Base-by-base conservation (phyloP, 2,888 invertebrate species). In the Lasiommata megera region DNA sequence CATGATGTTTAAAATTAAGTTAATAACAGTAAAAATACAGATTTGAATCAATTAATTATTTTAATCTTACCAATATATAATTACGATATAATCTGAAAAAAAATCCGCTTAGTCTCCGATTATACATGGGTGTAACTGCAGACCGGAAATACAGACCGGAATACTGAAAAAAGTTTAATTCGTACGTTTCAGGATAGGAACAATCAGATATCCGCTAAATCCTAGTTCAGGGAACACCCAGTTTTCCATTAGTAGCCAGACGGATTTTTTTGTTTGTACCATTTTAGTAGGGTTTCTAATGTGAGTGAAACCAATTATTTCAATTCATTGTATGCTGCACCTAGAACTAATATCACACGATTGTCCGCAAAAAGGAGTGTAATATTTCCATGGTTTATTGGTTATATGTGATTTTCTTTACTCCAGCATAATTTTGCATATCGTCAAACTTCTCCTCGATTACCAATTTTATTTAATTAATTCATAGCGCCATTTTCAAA, bases 161-260 rank as follows among this genome's bases (percentile, higher is more conserved):
- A 46, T 29, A 46, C 29, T 14, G 29, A 31, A 46, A 46, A 46
- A 29, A 46, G 44, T 44, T 43, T 43, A 44, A 29, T 29, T 29
- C 28, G 28, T 12, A 23, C 23, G 43, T 43, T 41, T 43, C n/a
- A 46, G 44, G 29, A 46, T 29, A 46, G 28, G 14, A 9, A 14
- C 29, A 46, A 46, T 46, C 44, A 46, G 44, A 29, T 29, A 29
- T 29, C 44, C 44, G 44, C 14, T 29, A 9, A 31, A 46, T 29
- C 9, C 29, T 16, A 46, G 1, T 16, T 29, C 23, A 43, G 18
- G 29, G 16, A 29, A 46, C 8, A 16, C 1, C 9, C 28, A 14
- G 16, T 14, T 31, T 29, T 31, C 6, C 6, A 14, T 8, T 46
- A 14, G 14, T 12, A 28, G 44, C 14, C 12, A 12, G 5, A 46